A percentile compares a stretch with the other conserved stretches of the same genome.
Conservation (phyloP, 2,888 invertebrate species). For the Acleris emargana region DNA sequence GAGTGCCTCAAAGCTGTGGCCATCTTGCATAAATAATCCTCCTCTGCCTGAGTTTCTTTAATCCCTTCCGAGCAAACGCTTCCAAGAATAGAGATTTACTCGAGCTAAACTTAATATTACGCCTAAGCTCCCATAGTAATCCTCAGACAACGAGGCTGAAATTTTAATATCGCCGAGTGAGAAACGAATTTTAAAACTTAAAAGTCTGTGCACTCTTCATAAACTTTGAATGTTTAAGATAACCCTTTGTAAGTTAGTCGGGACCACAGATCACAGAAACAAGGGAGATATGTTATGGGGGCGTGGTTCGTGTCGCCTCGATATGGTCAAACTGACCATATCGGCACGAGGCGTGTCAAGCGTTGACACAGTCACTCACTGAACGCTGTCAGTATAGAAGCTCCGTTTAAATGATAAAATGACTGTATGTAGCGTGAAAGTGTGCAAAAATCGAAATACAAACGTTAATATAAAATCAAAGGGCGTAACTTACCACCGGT, state of each 20-base stretch:
- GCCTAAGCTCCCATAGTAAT: slow-evolving; percentile 61
- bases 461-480: no score
- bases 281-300: no score
- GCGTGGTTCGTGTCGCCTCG: no score
- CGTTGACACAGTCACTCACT: no score
- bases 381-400: no score
- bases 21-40: slow-evolving; percentile 49
- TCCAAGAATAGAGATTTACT: slow-evolving; percentile 61
- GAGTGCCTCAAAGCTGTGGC: slow-evolving; percentile 6
- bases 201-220: slow-evolving; percentile 40
- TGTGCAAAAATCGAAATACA: no score
- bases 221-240: slow-evolving; percentile 7
- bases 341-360: no score
- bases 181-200: slow-evolving; percentile 52
- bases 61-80: slow-evolving; percentile 56
- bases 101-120: slow-evolving; percentile 64
- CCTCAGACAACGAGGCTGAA: slow-evolving; percentile 65
- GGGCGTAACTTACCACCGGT: no score
- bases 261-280: no score
- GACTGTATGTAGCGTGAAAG: no score
- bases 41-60: slow-evolving; percentile 45
- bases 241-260: slow-evolving; percentile 7
- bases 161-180: slow-evolving; percentile 66
- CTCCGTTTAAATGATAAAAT: no score
- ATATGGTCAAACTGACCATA: no score